Base-by-base conservation (phyloP, 1,140 invertebrate species). In the Ostrea edulis region DNA sequence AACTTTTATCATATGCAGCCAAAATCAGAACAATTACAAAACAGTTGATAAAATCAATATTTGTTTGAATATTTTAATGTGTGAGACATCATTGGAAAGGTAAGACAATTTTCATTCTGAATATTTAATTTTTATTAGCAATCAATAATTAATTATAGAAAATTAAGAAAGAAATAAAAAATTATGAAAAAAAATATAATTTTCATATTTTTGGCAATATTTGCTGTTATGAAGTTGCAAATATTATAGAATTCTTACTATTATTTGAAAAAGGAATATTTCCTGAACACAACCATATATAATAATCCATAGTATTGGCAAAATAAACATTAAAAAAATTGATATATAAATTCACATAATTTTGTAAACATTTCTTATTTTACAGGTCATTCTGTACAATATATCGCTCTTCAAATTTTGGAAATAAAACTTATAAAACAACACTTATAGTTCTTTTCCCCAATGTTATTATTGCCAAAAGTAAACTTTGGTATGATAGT, bases 401-500 rank as follows among this genome's bases (percentile, higher is more conserved):
- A 54, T 54, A 54, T 11, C 5, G 53, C 53, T 54, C 11, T 54
- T 8, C 53, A 54, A 54, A 11, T 54, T 54, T 54, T 54, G 7
- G 11, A 54, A 8, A 8, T 54, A 8, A 8, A 8, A 11, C 11
- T 11, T 54, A 8, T 54, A 8, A 54, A 54, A 54, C 7, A 11
- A 8, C 53, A 8, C 53, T 8, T 54, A 8, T 54, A 8, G 5
- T 54, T 54, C 53, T 8, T 20, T 71, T n/a, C n/a, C 20, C 20
- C 65, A 22, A n/a, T 20, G 20, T 84, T 44, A 58, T 86, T 20
- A 86, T 55, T 86, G 85, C 85, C 85, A 86, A 53, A 52, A 86
- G 52, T 86, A 86, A 8, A 82, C 71, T 82, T 82, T 87, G 12
- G 86, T 87, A 55, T 87, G 86, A 29, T 82, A 87, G 65, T 87